These are phyloP conservation scores for Perodicticus potto DNA, from an alignment of 2,797 vertebrate species.

Conservation along the genomic window DNA sequence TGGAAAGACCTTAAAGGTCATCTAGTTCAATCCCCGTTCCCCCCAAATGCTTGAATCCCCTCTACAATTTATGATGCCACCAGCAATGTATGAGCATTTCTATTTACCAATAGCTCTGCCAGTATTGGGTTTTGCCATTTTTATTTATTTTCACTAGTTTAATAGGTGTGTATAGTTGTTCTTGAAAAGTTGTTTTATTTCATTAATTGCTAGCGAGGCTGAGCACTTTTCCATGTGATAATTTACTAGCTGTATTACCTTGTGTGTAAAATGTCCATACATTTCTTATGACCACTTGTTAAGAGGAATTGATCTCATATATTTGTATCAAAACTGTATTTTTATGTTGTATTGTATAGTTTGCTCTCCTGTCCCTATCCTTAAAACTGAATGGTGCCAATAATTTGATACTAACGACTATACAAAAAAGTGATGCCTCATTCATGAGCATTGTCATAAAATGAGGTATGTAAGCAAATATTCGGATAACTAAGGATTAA, in stretches of 20 bases:
- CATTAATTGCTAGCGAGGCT: conserved; percentile 76
- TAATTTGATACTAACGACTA: conserved; percentile 84
- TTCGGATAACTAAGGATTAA: conserved; percentile 81
- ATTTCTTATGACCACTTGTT: conserved; percentile 84
- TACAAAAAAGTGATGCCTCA: conserved; percentile 77
- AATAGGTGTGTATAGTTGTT: conserved; percentile 72
- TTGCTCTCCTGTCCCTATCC: conserved; percentile 79
- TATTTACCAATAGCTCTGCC: conserved; percentile 77
- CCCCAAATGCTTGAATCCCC: conserved; percentile 79
- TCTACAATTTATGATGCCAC: conserved; percentile 78
- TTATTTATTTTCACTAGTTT: conserved; percentile 80
- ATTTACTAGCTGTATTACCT: conserved; percentile 77
- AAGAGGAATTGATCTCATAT: conserved; percentile 70
- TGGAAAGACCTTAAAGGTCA: conserved; percentile 79
- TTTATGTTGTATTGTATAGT: conserved; percentile 86
- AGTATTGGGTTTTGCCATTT: conserved; percentile 74
- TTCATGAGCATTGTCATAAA: conserved; percentile 69
- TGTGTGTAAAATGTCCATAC: conserved; percentile 78
- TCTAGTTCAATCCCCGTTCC: conserved; percentile 50
- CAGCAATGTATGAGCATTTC: conserved; percentile 81
- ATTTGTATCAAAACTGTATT: conserved; percentile 86
- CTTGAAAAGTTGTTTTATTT: conserved; percentile 78
- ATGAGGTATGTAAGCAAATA: conserved; percentile 70
- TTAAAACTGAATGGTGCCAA: conserved; percentile 87
- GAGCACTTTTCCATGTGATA: conserved; percentile 70